Conservation (phyloP, 2,113 vertebrate species). For the Chlamydotis undulata region DNA sequence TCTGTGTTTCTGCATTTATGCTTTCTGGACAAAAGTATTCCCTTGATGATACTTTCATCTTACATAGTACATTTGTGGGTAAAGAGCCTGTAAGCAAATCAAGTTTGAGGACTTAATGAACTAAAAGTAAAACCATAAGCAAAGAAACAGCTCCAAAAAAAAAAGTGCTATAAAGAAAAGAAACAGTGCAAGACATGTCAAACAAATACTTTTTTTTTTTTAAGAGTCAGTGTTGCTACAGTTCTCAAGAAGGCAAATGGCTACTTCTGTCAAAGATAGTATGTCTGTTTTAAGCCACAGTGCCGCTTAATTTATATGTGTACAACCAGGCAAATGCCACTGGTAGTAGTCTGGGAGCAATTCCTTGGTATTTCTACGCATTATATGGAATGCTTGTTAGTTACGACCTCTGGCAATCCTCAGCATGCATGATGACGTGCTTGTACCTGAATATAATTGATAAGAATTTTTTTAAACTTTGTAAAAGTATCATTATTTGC, state of each 20-base stretch:
- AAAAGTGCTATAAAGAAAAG: not conserved
- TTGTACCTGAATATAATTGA: not conserved
- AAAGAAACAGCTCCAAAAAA: not conserved
- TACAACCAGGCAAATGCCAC: not conserved
- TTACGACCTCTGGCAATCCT: not conserved
- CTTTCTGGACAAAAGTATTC: not conserved
- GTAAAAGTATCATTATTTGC: not conserved
- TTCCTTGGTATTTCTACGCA: not conserved
- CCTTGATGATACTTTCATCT: not conserved
- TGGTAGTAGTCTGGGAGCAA: not conserved
- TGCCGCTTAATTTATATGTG: not conserved
- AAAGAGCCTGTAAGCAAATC: not conserved
- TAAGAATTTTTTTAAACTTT: not conserved
- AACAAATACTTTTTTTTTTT: not conserved
- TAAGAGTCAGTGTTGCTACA: not conserved
- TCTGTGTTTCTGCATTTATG: not conserved
- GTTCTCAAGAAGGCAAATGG: not conserved
- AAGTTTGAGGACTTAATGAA: not conserved
- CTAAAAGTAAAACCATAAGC: not conserved
- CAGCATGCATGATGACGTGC: not conserved
- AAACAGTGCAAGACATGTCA: not conserved
- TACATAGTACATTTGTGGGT: not conserved
- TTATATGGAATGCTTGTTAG: not conserved
- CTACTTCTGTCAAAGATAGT: not conserved
- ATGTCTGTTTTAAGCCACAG: not conserved